Base-by-base conservation (phyloP, 2,113 vertebrate species). In the Orientallactaga bullata region DNA sequence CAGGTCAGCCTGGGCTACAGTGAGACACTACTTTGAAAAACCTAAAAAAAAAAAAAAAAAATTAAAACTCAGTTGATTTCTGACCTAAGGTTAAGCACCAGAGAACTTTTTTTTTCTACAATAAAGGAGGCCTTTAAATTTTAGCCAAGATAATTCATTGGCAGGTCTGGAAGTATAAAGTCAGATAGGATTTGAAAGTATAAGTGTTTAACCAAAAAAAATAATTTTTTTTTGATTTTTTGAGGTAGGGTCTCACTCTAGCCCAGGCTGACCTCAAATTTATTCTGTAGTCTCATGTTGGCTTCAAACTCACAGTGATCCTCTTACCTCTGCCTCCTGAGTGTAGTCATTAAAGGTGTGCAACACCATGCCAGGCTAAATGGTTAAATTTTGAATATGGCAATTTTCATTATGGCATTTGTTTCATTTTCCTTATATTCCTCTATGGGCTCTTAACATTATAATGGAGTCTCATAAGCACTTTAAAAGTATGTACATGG, bases 61-160 rank as follows among this genome's bases (percentile, higher is more conserved):
- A 47, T 47, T 47, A 47, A 47, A 47, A 47, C n/a, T 61, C 32
- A 89, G 74, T 72, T 83, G 23, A 92, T 68, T 85, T 95, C 60
- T 47, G 26, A 51, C 24, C 71, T 61, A 47, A 83, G 7, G 28
- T 79, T 74, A 88, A 63, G 30, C 18, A 76, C 4, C 55, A 28
- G n/a, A 35, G 42, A 79, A 47, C 42, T 42, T 8, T 13, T 69
- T 24, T 88, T 91, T 93, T 16, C 39, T 79, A 16, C 90, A 91
- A 32, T 81, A 78, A 74, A 85, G 35, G 42, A 85, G 28, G 63
- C 60, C 55, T 76, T 86, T 79, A 66, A 58, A 35, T 81, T 84
- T 60, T 11, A 85, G 26, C 37, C 37, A 68, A 94, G 68, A 66
- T 32, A 51, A 12, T 61, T 63, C 32, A 26, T 21, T 28, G 16